Evolutionary conservation across 2,797 vertebrate species (phyloP), one percentile per base, ranked within the genome.

Genomic region (Denticeps clupeoides): DNA sequence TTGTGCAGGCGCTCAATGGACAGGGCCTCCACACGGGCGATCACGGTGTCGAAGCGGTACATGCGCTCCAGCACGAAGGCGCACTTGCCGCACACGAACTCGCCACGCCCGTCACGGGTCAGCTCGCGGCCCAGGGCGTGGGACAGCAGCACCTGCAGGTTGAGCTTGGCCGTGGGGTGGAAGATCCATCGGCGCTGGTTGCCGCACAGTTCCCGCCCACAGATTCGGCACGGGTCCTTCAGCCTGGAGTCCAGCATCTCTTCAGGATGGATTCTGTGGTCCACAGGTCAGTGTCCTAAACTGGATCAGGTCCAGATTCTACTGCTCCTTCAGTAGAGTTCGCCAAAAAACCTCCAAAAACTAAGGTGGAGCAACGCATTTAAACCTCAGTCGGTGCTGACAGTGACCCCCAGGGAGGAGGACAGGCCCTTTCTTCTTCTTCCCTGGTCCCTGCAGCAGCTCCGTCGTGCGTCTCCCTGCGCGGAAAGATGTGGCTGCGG

Each of bases 141-240:
- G 5, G 91, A 91, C 2, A 99, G 83, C 56, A 99, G 78, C 50
- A 94, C 90, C 74, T 96, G 93, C 29, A 99, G 77, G 68, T 89
- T 97, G 55, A 94, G 86, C 72, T 89, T 91, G 72, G 89, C 76
- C 0, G 89, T 72, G 0, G 89, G 87, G 71, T 97, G 91, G 69
- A 99, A 99, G 68, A 99, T 93, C 95, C 95, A 99, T 71, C 93
- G 77, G 21, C 94, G 77, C 72, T 97, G 93, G 75, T 93, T 96
- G 5, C 95, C 93, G 0, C 82, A 93, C 57, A 99, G 87, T 71
- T 93, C 91, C 23, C 93, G 74, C 9, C 87, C 90, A 28, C 95
- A 99, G 58, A 98, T 87, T 28, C 93, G 71, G 67, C 93, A 97
- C 5, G 72, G 35, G 40, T 96, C 91, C 73, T 88, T 89, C 84